Evolutionary conservation across 1,140 invertebrate genomes (phyloP).

Genomic region (Lasioglossum baleicum): DNA sequence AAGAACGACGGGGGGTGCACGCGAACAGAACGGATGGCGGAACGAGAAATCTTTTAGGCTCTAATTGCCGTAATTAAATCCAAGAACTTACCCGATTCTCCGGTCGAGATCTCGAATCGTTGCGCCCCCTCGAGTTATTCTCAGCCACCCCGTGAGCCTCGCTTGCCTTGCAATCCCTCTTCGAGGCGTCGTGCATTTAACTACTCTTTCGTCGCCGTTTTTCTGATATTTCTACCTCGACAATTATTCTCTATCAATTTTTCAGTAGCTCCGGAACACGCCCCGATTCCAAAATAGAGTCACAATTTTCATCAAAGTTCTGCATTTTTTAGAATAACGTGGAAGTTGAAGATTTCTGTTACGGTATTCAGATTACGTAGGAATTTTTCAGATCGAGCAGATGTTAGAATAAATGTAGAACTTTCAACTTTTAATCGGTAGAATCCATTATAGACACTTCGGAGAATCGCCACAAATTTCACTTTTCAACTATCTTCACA

Average conservation of each 20-base stretch:
- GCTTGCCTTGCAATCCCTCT: constrained; percentile 32
- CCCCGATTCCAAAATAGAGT: too few species aligned
- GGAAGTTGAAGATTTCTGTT: too few species aligned
- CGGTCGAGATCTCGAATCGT: constrained; percentile 59
- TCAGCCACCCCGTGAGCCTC: constrained; percentile 39
- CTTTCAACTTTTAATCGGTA: not conserved
- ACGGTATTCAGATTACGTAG: too few species aligned
- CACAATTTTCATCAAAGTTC: too few species aligned
- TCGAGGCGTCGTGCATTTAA: constrained; percentile 41
- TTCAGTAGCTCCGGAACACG: too few species aligned
- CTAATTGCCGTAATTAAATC: constrained; percentile 77
- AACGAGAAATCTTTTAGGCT: constrained; percentile 68
- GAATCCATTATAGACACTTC: not conserved
- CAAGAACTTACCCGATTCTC: constrained; percentile 73
- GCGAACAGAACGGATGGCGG: constrained; percentile 32
- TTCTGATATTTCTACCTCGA: not conserved
- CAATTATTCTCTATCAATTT: not conserved
- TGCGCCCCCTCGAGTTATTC: constrained; percentile 56
- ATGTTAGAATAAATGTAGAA: not conserved
- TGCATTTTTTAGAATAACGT: too few species aligned
- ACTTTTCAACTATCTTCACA: not conserved
- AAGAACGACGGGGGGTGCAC: constrained; percentile 20
- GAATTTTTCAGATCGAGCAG: not conserved
- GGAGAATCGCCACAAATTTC: not conserved
- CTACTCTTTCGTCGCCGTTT: constrained; percentile 4